phyloP scores from a whole-genome alignment of 2,113 vertebrate species.

The Ammodytes dubius region DNA sequence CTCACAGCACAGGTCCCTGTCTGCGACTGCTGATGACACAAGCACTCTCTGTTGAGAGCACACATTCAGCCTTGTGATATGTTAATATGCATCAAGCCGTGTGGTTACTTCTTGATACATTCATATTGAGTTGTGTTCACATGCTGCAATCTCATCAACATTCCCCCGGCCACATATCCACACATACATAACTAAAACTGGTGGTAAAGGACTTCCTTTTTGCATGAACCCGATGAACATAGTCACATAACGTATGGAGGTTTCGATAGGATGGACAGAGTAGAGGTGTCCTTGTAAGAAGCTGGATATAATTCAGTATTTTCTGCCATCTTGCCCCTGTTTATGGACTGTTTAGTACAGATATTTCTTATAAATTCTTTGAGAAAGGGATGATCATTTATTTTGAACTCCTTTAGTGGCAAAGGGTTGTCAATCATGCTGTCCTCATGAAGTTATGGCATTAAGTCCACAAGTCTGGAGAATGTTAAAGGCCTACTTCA shows the following conservation, averaged over 20 bases:
- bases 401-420: neutral
- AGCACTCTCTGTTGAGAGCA: neutral
- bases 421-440: neutral
- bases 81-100: neutral
- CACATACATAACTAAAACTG: too few species aligned
- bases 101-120: neutral
- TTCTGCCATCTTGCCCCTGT: neutral
- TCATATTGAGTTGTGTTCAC: neutral
- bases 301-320: neutral
- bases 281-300: neutral
- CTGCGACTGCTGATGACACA: slow-evolving; percentile 29
- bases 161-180: neutral
- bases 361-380: neutral
- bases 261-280: too few species aligned
- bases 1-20: slow-evolving; percentile 12
- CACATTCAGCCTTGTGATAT: neutral
- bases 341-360: too few species aligned
- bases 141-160: neutral
- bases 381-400: neutral
- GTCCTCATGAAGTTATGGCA: neutral
- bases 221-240: too few species aligned
- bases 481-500: too few species aligned
- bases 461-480: neutral
- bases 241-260: neutral
- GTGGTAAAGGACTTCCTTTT: too few species aligned